Base-by-base conservation (phyloP, 2,113 vertebrate species). In the Oxyura jamaicensis region DNA sequence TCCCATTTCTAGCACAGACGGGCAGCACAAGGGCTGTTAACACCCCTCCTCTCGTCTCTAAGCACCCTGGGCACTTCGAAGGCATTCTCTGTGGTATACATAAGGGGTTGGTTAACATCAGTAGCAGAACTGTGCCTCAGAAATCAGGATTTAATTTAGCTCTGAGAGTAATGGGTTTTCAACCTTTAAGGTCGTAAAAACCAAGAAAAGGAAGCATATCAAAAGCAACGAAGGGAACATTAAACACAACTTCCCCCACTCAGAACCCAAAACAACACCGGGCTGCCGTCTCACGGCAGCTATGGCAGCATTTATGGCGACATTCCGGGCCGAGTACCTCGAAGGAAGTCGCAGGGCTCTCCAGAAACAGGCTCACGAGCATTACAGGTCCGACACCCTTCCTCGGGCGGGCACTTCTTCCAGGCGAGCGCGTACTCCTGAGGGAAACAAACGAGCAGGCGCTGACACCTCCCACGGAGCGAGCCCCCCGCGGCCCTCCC, bases 301-400 rank as follows among this genome's bases (percentile, higher is more conserved):
- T 6, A 1, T 0, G 7, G 5, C 3, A 1, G 10, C 42, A 16
- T 10, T 21, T 4, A 36, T 33, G 1, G 6, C 0, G 33, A 12
- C 13, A 46, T 12, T 2, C 68, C 7, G 41, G 5, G 20, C 5
- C 3, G 12, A 16, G 2, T 33, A 39, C 16, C 13, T 5, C 1
- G 6, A 18, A 26, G 39, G 29, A 13, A 77, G 7, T 0, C 3
- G n/a, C 20, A 28, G 11, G 10, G 18, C 4, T 53, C 41, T 8
- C 35, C 35, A 5, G 3, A 66, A 28, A 5, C 10, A 75, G 62
- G 13, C 25, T 25, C 19, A 0, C 1, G 21, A 28, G 3, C 25
- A 2, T 4, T 13, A 36, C 44, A 41, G 3, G 1, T 13, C 63
- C 13, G 20, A 7, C 1, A 10, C 25, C 1, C 13, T 13, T 11